Base-by-base conservation (phyloP, 2,113 vertebrate genomes). In the Phalacrocorax pelagicus region DNA sequence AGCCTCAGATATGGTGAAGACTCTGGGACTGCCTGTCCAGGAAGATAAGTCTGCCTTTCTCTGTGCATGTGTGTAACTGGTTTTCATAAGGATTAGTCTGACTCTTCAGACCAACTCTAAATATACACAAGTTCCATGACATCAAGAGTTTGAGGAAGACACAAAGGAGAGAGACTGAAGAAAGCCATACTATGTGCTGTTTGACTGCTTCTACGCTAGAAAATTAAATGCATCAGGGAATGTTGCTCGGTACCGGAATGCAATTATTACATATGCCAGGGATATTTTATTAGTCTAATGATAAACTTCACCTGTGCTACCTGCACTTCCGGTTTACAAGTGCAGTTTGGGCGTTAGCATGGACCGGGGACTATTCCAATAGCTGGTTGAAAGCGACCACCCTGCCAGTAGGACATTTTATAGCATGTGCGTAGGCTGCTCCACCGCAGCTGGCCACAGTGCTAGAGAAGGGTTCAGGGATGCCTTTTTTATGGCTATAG, bases 181-280 rank as follows among this genome's bases (percentile, higher is more conserved):
- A 67, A 77, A 63, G 65, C 22, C 8, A 4, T 44, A 54, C 8
- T n/a, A 19, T n/a, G 17, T 46, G 32, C 40, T 89, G 30, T 85
- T 87, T 80, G 81, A 70, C 59, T 88, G 83, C 30, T 65, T 89
- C 38, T 89, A 6, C 67, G 49, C 21, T 69, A 95, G 80, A 80
- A 91, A 80, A 79, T 57, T 44, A 69, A 94, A 91, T 0, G 1
- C 11, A 52, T 82, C 84, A 90, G 90, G 79, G 87, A 96, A 88
- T 0, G 26, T 85, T 91, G 92, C 73, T 95, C 90, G 92, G 58
- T 94, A 91, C 81, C 83, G 66, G 92, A 95, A 90, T 70, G 59
- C 4, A 6, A 70, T 72, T 92, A 59, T 61, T 91, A 85, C 26
- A 40, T 58, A 42, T 62, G 24, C 58, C 22, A 57, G 90, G 85